A percentile compares a stretch with the other conserved stretches of the same genome.
These are phyloP conservation scores for Syngnathus typhle DNA, from an alignment of 2,113 vertebrate species.

Conservation along the genomic window DNA sequence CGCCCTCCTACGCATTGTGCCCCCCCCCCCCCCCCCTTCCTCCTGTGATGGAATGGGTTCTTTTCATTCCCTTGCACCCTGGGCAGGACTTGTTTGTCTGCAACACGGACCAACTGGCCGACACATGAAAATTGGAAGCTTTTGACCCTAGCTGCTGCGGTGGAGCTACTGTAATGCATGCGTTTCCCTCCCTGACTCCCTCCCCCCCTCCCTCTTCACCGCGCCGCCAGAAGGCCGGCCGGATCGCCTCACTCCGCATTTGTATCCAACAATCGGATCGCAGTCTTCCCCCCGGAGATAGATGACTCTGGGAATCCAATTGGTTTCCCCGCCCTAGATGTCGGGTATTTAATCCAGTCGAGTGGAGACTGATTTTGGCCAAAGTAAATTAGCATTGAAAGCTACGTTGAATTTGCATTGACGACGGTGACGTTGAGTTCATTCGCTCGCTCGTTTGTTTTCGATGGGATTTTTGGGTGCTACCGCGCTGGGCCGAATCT, in stretches of 20 bases:
- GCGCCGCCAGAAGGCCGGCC: slow-evolving; percentile 14
- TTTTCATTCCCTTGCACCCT: slow-evolving; percentile 49
- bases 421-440: too few relatives aligned
- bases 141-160: slow-evolving; percentile 24
- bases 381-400: too few relatives aligned
- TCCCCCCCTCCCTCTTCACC: slow-evolving; percentile 12
- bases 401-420: too few relatives aligned
- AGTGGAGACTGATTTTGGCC: neutral
- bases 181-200: slow-evolving; percentile 3
- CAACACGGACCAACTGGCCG: slow-evolving; percentile 44
- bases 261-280: neutral
- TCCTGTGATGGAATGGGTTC: slow-evolving; percentile 45
- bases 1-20: slow-evolving; percentile 18
- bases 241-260: slow-evolving; percentile 29
- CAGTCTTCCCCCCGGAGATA: slow-evolving; percentile 1
- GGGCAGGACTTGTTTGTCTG: slow-evolving; percentile 54
- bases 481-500: too few relatives aligned
- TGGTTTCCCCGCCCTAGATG: slow-evolving; percentile 13
- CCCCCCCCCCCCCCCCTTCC: slow-evolving; percentile 36
- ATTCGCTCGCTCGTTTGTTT: too few relatives aligned
- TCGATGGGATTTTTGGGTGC: too few relatives aligned
- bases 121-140: slow-evolving; percentile 47
- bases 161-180: slow-evolving; percentile 33
- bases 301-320: slow-evolving; percentile 23
- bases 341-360: slow-evolving; percentile 6